These are phyloP conservation scores for Leptobrachium leishanense DNA, from an alignment of 2,113 vertebrate species.

Conservation along the genomic window DNA sequence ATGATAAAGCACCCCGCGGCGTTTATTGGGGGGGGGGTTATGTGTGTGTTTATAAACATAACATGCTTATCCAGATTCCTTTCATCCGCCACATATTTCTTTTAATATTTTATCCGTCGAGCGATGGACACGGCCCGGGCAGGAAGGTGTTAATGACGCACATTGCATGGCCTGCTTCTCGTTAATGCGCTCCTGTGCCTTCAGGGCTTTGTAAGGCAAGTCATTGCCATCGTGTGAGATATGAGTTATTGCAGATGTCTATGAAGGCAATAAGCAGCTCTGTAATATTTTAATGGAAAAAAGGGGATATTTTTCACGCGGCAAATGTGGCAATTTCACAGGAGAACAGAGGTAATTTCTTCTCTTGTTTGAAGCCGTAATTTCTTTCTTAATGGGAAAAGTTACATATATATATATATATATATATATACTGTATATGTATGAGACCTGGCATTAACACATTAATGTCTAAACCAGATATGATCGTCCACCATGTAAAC, in stretches of 20 bases:
- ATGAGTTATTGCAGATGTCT: slow-evolving; percentile 44
- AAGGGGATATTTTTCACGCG: slow-evolving; percentile 26
- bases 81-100: no score
- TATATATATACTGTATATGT: no score
- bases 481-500: no score
- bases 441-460: no score
- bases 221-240: slow-evolving; percentile 15
- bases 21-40: no score
- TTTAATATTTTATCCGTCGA: no score
- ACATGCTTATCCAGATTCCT: no score
- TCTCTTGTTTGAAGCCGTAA: neutral
- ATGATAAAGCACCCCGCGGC: no score
- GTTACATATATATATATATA: neutral
- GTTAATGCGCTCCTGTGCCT: slow-evolving; percentile 8
- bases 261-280: slow-evolving; percentile 21
- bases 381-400: slow-evolving; percentile 14
- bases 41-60: no score
- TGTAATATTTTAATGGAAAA: slow-evolving; percentile 43
- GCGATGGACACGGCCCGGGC: no score
- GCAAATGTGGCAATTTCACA: slow-evolving; percentile 24
- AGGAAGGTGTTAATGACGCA: slow-evolving; percentile 5
- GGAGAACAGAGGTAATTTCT: slow-evolving; percentile 27
- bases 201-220: neutral
- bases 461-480: no score
- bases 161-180: neutral